Evolutionary conservation across 2,113 vertebrate species (phyloP).

Genomic region (Struthio camelus): DNA sequence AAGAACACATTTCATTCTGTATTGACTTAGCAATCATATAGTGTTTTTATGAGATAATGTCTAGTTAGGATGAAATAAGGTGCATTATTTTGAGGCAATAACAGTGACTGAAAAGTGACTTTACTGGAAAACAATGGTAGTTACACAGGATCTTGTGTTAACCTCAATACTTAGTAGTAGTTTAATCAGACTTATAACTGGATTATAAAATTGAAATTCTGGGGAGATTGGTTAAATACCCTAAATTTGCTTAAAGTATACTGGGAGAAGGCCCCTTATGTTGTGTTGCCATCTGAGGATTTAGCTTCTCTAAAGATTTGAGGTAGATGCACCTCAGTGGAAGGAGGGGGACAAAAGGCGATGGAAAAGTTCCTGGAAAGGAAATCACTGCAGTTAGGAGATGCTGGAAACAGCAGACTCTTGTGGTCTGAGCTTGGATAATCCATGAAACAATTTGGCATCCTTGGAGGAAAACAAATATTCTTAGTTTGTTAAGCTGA

Average conservation of each 20-base stretch:
- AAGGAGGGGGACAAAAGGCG: background rate
- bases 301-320: background rate
- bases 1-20: slow-evolving; percentile 17
- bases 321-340: background rate
- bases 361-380: background rate
- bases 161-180: background rate
- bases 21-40: background rate
- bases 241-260: background rate
- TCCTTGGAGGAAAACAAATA: background rate
- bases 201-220: background rate
- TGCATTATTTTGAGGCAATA: slow-evolving; percentile 40
- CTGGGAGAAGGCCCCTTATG: background rate
- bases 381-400: background rate
- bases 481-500: background rate
- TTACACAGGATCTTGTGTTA: background rate
- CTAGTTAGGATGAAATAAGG: slow-evolving; percentile 44
- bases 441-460: background rate
- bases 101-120: slow-evolving; percentile 20
- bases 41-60: slow-evolving; percentile 25
- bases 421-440: background rate
- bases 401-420: background rate
- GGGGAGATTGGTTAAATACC: background rate
- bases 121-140: slow-evolving; percentile 18
- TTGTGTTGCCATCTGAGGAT: background rate
- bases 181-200: background rate